Percentiles rank a stretch among this genome's conserved stretches.
Conservation (phyloP, 2,113 vertebrate genomes). For the Alethe castanea region DNA sequence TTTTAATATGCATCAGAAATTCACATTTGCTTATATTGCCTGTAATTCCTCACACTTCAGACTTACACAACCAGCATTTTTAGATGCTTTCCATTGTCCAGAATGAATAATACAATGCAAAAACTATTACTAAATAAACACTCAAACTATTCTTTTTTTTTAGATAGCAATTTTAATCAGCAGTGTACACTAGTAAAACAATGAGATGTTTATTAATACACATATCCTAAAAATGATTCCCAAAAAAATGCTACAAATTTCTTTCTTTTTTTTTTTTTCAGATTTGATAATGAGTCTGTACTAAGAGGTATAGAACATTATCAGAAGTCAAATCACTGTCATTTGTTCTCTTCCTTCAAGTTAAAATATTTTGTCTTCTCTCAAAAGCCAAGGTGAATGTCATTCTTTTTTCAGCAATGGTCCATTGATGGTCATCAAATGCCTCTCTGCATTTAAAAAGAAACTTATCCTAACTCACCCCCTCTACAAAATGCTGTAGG, state of each 20-base stretch:
- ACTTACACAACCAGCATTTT: constrained; percentile 35
- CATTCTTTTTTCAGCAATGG: background rate
- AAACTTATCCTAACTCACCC: background rate
- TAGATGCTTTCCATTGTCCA: constrained; percentile 59
- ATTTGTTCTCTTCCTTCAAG: constrained; percentile 22
- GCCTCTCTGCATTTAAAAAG: background rate
- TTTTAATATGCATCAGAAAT: background rate
- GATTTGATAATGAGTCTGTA: background rate
- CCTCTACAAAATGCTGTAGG: background rate
- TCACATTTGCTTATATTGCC: background rate
- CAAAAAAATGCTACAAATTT: constrained; percentile 13
- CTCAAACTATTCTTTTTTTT: constrained; percentile 29
- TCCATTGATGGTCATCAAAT: background rate
- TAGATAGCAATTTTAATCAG: constrained; percentile 55
- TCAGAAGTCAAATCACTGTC: constrained; percentile 17
- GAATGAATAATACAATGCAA: constrained; percentile 16
- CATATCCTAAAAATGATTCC: background rate
- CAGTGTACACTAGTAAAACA: background rate
- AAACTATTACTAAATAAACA: constrained; percentile 34
- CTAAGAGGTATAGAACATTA: background rate
- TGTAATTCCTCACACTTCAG: constrained; percentile 24
- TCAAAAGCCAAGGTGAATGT: background rate
- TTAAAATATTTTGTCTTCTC: constrained; percentile 46
- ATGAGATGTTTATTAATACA: background rate
- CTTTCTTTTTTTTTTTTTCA: background rate